Conservation (phyloP, 2,888 invertebrate species). For the Drepanosiphum platanoidis region DNA sequence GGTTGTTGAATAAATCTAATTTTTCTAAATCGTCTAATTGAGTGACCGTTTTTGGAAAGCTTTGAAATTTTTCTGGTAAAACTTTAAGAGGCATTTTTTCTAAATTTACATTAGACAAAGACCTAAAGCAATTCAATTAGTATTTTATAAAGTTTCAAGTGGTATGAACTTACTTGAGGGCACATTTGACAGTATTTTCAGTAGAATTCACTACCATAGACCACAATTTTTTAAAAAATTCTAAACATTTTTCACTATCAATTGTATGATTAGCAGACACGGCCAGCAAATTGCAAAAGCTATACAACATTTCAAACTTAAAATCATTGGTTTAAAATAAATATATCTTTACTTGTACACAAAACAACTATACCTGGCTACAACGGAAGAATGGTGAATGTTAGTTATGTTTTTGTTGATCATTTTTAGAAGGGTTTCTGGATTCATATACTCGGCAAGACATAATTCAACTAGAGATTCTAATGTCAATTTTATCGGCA, state of each 20-base stretch:
- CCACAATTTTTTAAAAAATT: constrained; percentile 32
- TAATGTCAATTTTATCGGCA: constrained; percentile 46
- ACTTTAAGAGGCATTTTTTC: constrained; percentile 28
- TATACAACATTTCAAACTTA: background rate
- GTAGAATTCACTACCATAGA: constrained; percentile 36
- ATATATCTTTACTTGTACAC: too few species aligned
- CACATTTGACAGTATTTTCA: constrained; percentile 39
- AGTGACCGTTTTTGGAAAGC: constrained; percentile 3
- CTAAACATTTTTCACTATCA: background rate
- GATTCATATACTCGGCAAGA: constrained; percentile 26
- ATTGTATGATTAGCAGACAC: constrained; percentile 22
- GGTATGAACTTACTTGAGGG: constrained; percentile 36
- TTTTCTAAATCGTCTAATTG: constrained; percentile 51
- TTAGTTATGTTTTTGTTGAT: constrained; percentile 27
- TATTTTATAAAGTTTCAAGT: background rate
- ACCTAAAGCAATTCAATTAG: constrained; percentile 35
- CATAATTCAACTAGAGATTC: constrained; percentile 54
- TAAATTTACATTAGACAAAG: constrained; percentile 22
- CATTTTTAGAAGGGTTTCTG: constrained; percentile 30
- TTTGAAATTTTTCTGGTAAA: constrained; percentile 45
- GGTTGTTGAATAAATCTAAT: constrained; percentile 39
- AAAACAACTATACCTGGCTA: constrained; percentile 35
- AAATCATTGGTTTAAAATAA: background rate
- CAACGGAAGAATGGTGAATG: constrained; percentile 41
- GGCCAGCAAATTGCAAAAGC: constrained; percentile 45